Evolutionary conservation across 2,113 vertebrate genomes (phyloP).

Genomic region (Alaudala cheleensis): DNA sequence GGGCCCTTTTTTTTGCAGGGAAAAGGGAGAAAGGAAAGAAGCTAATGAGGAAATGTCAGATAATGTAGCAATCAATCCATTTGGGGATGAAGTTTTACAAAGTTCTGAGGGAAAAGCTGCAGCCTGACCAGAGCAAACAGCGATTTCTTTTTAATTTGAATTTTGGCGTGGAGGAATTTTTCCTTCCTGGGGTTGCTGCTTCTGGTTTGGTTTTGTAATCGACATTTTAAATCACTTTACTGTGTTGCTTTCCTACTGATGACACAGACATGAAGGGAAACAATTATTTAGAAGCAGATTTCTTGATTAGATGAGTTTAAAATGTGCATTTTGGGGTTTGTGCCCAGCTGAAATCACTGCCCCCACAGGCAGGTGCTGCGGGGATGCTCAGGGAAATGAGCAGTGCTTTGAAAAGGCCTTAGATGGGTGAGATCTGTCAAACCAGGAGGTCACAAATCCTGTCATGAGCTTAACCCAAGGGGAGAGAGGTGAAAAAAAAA

Average conservation of each 20-base stretch:
- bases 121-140: background rate
- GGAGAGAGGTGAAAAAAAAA: background rate
- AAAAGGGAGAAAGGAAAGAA: slow-evolving; percentile 43
- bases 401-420: background rate
- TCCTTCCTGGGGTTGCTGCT: background rate
- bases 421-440: background rate
- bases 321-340: background rate
- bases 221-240: background rate
- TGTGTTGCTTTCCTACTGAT: background rate
- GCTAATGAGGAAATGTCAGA: slow-evolving; percentile 65
- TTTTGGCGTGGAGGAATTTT: background rate
- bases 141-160: background rate
- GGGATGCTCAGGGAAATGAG: background rate
- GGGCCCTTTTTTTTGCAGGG: slow-evolving; percentile 28
- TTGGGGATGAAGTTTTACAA: slow-evolving; percentile 20
- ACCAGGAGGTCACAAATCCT: background rate
- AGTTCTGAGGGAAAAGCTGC: slow-evolving; percentile 24
- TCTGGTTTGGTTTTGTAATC: background rate
- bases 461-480: background rate
- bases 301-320: background rate
- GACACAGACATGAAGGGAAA: background rate
- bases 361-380: background rate
- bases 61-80: slow-evolving; percentile 31
- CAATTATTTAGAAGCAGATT: background rate
- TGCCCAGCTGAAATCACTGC: background rate